Conservation (phyloP, 1,140 invertebrate species). For the Pissodes strobi region DNA sequence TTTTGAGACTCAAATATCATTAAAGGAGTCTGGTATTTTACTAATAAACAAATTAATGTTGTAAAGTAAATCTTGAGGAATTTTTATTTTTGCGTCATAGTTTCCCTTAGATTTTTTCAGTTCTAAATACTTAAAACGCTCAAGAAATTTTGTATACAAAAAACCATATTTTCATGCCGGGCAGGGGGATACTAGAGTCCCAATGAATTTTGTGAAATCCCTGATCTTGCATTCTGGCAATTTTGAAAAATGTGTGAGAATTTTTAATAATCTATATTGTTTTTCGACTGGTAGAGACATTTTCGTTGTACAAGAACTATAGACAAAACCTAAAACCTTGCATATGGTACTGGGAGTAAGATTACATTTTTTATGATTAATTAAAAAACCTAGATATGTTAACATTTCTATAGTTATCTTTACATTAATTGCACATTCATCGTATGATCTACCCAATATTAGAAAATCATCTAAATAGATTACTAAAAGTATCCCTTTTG, state of each 20-base stretch:
- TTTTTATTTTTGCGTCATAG: not conserved
- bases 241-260: slow-evolving; percentile 19
- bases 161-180: slow-evolving; percentile 35
- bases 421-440: slow-evolving; percentile 2
- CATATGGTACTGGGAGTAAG: slow-evolving; percentile 27
- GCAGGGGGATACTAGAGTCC: slow-evolving; percentile 29
- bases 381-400: slow-evolving; percentile 21
- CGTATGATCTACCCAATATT: slow-evolving; percentile 31
- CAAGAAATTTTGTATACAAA: slow-evolving; percentile 40
- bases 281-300: slow-evolving; percentile 36
- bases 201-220: slow-evolving; percentile 40
- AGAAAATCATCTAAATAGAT: slow-evolving; percentile 48
- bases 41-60: slow-evolving; percentile 46
- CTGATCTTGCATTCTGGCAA: slow-evolving; percentile 36
- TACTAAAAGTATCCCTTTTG: slow-evolving; percentile 33
- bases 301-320: slow-evolving; percentile 35
- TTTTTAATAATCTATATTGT: not conserved
- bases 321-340: slow-evolving; percentile 44
- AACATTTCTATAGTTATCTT: not conserved
- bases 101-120: not conserved
- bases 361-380: slow-evolving; percentile 42
- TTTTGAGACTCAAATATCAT: slow-evolving; percentile 4
- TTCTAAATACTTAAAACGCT: slow-evolving; percentile 35
- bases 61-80: not conserved
- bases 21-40: slow-evolving; percentile 30